phyloP scores from a whole-genome alignment of 2,888 invertebrate genomes.

The Carterocephalus palaemon region DNA sequence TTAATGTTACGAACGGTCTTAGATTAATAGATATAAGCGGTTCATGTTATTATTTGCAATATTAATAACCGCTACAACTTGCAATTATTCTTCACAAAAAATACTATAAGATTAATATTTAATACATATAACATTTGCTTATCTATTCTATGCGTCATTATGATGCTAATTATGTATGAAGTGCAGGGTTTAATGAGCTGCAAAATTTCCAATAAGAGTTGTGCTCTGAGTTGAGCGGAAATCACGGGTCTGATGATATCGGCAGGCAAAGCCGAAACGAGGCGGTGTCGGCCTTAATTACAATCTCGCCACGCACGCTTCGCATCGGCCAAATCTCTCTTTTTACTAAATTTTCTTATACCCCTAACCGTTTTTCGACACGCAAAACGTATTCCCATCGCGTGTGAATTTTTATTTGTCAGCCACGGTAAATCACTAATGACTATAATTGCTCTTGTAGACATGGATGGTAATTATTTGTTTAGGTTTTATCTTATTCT shows the following conservation, averaged over 20 bases:
- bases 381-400: conserved; percentile 64
- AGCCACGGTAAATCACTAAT: conserved; percentile 48
- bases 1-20: conserved; percentile 5
- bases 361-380: conserved; percentile 66
- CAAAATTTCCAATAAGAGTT: conserved; percentile 53
- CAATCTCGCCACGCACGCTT: conserved; percentile 56
- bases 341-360: conserved; percentile 63
- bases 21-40: too few relatives aligned
- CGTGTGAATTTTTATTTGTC: conserved; percentile 65
- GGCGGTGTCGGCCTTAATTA: conserved; percentile 63
- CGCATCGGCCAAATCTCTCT: conserved; percentile 50
- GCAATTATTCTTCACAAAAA: too few relatives aligned
- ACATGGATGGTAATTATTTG: conserved; percentile 28
- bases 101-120: too few relatives aligned
- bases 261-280: conserved; percentile 58
- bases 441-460: conserved; percentile 33
- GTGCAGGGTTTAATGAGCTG: conserved; percentile 59
- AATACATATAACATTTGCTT: too few relatives aligned
- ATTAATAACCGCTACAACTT: too few relatives aligned
- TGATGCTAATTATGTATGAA: conserved; percentile 18
- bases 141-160: neutral
- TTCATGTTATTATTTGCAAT: too few relatives aligned
- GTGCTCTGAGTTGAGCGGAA: conserved; percentile 42
- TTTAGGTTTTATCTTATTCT: conserved; percentile 25
- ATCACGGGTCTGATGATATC: conserved; percentile 57